Conservation (phyloP, 2,113 vertebrate genomes). For the Callorhinus ursinus region DNA sequence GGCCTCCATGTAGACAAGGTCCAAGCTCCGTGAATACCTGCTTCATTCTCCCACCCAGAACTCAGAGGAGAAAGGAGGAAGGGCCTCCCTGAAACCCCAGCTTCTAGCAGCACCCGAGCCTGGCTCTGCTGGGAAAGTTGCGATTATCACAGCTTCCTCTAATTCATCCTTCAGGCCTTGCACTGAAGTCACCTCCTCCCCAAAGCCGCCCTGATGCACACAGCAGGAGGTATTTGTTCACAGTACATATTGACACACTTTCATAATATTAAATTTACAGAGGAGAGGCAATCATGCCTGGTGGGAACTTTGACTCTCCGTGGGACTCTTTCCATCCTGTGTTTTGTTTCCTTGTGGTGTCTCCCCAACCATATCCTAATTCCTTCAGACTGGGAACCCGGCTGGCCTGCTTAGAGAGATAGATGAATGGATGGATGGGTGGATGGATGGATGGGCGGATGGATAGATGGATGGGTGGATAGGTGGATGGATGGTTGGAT, state of each 20-base stretch:
- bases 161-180: not conserved
- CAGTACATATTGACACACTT: not conserved
- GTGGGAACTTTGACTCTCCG: not conserved
- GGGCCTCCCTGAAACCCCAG: not conserved
- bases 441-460: not conserved
- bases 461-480: not conserved
- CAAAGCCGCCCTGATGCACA: not conserved
- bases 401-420: not conserved
- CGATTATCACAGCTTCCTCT: not conserved
- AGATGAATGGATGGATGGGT: not conserved
- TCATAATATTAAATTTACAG: not conserved
- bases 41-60: not conserved
- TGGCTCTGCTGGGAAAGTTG: not conserved
- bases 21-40: not conserved
- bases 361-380: not conserved
- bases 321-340: not conserved
- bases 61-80: not conserved
- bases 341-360: not conserved
- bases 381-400: not conserved
- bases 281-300: not conserved
- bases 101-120: not conserved
- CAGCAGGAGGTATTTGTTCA: not conserved
- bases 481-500: not conserved
- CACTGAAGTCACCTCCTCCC: not conserved
- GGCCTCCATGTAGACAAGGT: not conserved